Conservation (phyloP, 2,888 invertebrate species). For the Microchrysa polita region DNA sequence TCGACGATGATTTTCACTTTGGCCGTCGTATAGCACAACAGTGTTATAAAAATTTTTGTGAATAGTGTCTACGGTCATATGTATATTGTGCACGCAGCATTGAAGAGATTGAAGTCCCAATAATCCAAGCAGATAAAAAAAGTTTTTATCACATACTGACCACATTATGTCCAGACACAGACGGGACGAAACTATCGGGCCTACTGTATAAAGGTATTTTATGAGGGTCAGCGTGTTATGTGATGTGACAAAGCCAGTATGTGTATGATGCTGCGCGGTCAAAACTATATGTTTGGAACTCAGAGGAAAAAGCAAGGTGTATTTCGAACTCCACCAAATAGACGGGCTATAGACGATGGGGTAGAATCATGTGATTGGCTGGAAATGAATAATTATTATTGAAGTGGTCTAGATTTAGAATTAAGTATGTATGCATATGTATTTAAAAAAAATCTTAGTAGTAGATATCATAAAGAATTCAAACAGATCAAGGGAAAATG, state of each 20-base stretch:
- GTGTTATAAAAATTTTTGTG: slow-evolving; percentile 23
- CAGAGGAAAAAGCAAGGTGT: slow-evolving; percentile 9
- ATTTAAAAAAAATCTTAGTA: not conserved
- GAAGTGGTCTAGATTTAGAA: not conserved
- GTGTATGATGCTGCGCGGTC: slow-evolving; percentile 6
- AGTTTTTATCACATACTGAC: slow-evolving; percentile 36
- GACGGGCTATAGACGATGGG: not conserved
- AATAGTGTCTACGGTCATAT: not conserved
- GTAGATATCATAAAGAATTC: not conserved
- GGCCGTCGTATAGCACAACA: slow-evolving; percentile 8
- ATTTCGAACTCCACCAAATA: not conserved
- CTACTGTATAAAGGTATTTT: slow-evolving; percentile 33
- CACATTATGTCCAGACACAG: slow-evolving; percentile 41
- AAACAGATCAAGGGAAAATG: slow-evolving; percentile 2
- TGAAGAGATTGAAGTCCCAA: not conserved
- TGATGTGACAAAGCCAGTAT: not conserved
- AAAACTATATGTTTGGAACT: not conserved
- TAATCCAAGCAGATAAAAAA: not conserved
- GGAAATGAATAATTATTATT: not conserved
- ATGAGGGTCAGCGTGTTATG: slow-evolving; percentile 34
- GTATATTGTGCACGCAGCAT: slow-evolving; percentile 16
- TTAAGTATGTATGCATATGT: no score
- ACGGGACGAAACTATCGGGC: slow-evolving; percentile 9
- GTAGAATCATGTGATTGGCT: not conserved
- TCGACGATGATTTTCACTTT: no score